These are phyloP conservation scores for Germaria angustata DNA, from an alignment of 2,888 invertebrate genomes.

Conservation along the genomic window DNA sequence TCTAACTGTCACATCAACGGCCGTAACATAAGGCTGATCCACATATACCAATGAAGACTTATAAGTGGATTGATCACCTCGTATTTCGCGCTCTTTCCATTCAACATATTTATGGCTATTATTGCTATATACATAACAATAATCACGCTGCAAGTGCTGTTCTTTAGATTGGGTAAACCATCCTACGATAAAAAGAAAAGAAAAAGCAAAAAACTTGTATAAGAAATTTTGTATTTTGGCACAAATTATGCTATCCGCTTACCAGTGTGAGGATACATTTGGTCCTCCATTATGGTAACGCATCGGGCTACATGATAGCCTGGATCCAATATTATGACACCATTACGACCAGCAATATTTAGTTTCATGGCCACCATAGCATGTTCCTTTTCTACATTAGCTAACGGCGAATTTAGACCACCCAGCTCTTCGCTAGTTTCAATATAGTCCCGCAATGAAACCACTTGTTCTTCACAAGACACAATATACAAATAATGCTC, in stretches of 20 bases:
- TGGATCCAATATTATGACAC: conserved; percentile 91
- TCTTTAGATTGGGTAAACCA: conserved; percentile 93
- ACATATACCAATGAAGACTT: conserved; percentile 89
- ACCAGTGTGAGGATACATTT: conserved; percentile 90
- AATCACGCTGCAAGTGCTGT: conserved; percentile 88
- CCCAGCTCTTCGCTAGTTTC: conserved; percentile 81
- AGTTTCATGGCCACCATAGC: conserved; percentile 90
- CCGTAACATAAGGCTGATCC: conserved; percentile 88
- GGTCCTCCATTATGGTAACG: conserved; percentile 92
- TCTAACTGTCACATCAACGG: conserved; percentile 92
- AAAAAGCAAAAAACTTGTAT: not conserved
- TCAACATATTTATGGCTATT: conserved; percentile 88
- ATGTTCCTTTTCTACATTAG: conserved; percentile 90
- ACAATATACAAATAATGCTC: conserved; percentile 86
- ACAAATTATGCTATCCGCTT: conserved; percentile 82
- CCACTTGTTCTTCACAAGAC: conserved; percentile 93
- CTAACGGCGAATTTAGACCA: conserved; percentile 79
- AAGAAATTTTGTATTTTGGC: conserved; percentile 80
- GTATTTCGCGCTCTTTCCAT: conserved; percentile 91
- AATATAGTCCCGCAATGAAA: conserved; percentile 83
- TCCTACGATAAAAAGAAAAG: conserved; percentile 79
- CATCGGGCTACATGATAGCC: conserved; percentile 94
- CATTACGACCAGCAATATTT: conserved; percentile 86
- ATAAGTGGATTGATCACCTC: conserved; percentile 83
- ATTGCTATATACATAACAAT: conserved; percentile 88